Evolutionary conservation across 2,888 invertebrate species (phyloP), one percentile per base, ranked within the genome.

Genomic region (Apomyelois bistriatella): DNA sequence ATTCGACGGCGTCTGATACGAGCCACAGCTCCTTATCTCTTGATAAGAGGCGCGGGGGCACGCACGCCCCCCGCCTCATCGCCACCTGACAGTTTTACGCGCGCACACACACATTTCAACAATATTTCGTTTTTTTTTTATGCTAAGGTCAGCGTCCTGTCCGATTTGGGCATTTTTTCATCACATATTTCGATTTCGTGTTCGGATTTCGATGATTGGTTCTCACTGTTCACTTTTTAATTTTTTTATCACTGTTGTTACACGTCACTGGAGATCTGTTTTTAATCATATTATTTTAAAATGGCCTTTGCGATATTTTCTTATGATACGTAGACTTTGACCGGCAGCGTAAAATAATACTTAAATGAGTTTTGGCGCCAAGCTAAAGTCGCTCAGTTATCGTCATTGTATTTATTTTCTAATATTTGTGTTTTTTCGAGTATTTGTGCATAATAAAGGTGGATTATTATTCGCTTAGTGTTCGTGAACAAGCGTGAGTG

Each of bases 11-110:
- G 81, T 80, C 72, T 77, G 78, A 72, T 73, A 65, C 75, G 67
- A 67, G 79, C 82, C 81, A 80, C 85, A 79, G 79, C 78, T 81
- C 83, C 87, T 85, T 87, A 89, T 88, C 89, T 84, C 68, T 76
- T 83, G 89, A 89, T 89, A 89, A 88, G 84, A 83, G 83, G 87
- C 87, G 88, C 86, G 88, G 85, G 85, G 87, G 82, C 83, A 79
- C 75, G 65, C 78, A 76, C 82, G 81, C 85, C 84, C 86, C 88
- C 82, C 87, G 83, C 88, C 84, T 83, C 88, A 89, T 88, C 77
- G 80, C 86, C 85, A 84, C 86, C 84, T 85, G 83, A 84, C 88
- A 80, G 81, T 79, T 68, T 76, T 77, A 76, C 80, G 61, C 72
- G 62, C 76, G 62, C 76, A 68, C 76, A 76, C 75, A 74, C 72